Evolutionary conservation across 1,140 invertebrate genomes (phyloP).

Genomic region (Lethocerus indicus): DNA sequence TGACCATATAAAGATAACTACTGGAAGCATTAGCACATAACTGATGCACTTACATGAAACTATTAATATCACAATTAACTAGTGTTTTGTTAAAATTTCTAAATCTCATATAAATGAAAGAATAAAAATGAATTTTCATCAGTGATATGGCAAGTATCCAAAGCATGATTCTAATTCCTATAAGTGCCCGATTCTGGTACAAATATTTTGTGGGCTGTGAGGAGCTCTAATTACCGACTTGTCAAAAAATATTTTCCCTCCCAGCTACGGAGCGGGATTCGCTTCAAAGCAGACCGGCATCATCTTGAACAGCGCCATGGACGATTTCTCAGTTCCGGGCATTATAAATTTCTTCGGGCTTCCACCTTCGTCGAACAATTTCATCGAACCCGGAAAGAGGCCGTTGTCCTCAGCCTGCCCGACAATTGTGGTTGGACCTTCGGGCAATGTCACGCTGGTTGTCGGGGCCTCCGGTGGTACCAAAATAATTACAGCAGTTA

Average conservation of each 20-base stretch:
- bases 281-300: slow-evolving; percentile 64
- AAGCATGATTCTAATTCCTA: too few relatives aligned
- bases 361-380: slow-evolving; percentile 66
- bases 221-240: too few relatives aligned
- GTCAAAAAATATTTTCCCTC: neutral
- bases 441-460: slow-evolving; percentile 45
- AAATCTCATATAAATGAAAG: too few relatives aligned
- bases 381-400: slow-evolving; percentile 55
- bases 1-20: too few relatives aligned
- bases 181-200: too few relatives aligned
- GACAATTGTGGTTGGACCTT: slow-evolving; percentile 48
- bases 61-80: too few relatives aligned
- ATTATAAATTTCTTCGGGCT: slow-evolving; percentile 61
- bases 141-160: too few relatives aligned
- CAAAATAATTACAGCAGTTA: slow-evolving; percentile 68
- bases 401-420: slow-evolving; percentile 87
- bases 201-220: too few relatives aligned
- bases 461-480: slow-evolving; percentile 79
- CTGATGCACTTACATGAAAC: too few relatives aligned
- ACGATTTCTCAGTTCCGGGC: slow-evolving; percentile 78
- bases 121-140: too few relatives aligned
- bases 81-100: too few relatives aligned
- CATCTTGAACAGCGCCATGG: slow-evolving; percentile 88
- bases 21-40: too few relatives aligned
- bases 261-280: slow-evolving; percentile 55